A percentile compares a stretch with the other conserved stretches of the same genome.
Conservation (phyloP, 2,113 vertebrate species). For the Lepus americanus region DNA sequence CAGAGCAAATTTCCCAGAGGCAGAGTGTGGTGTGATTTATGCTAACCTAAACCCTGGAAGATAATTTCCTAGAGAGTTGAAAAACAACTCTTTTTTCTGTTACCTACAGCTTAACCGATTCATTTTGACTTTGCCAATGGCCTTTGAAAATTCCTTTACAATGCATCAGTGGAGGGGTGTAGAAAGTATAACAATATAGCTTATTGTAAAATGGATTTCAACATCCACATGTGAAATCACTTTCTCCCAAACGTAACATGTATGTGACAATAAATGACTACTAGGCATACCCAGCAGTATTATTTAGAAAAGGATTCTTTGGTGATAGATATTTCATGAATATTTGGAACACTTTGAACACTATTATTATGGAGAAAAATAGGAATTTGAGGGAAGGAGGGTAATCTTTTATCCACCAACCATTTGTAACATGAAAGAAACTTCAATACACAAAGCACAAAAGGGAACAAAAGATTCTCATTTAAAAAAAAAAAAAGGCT, state of each 20-base stretch:
- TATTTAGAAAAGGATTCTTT: not conserved
- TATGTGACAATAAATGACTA: not conserved
- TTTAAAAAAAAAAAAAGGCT: not conserved
- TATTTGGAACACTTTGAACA: not conserved
- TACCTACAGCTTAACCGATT: constrained; percentile 49
- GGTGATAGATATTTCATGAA: not conserved
- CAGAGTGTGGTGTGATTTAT: constrained; percentile 55
- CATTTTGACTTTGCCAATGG: constrained; percentile 58
- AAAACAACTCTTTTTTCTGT: constrained; percentile 60
- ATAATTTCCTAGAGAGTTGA: constrained; percentile 71
- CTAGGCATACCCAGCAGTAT: not conserved
- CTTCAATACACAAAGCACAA: not conserved
- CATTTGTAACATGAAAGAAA: not conserved
- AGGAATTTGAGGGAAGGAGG: constrained; percentile 20
- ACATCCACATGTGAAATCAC: not conserved
- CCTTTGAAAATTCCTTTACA: constrained; percentile 48
- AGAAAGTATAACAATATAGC: not conserved
- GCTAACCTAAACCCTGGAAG: not conserved
- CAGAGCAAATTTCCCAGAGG: constrained; percentile 44
- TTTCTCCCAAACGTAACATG: not conserved
- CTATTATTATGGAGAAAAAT: not conserved
- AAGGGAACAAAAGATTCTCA: not conserved
- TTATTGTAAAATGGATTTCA: constrained; percentile 55
- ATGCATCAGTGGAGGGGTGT: not conserved
- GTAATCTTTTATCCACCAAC: not conserved